phyloP scores from a whole-genome alignment of 2,113 vertebrate genomes.

The Eptesicus fuscus region DNA sequence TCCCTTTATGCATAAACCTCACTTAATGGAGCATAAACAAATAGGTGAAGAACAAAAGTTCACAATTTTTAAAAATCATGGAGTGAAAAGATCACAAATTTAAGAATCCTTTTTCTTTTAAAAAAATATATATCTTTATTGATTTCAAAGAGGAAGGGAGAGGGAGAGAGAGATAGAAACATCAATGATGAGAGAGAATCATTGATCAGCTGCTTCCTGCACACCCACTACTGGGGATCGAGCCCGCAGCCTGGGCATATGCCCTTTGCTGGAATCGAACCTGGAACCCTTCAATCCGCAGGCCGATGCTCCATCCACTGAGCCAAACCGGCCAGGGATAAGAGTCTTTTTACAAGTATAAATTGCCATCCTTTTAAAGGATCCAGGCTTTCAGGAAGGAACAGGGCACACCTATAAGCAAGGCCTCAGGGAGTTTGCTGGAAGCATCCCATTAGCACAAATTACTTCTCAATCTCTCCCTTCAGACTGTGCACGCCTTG shows the following conservation, averaged over 20 bases:
- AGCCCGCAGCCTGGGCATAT: too few relatives aligned
- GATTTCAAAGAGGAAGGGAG: too few relatives aligned
- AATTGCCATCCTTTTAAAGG: constrained; percentile 7
- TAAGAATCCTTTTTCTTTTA: background rate
- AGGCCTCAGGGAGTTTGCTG: background rate
- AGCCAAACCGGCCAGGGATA: too few relatives aligned
- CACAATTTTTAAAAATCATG: background rate
- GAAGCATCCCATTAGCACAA: background rate
- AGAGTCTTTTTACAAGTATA: constrained; percentile 2
- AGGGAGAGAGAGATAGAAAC: too few relatives aligned
- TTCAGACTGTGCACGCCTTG: background rate
- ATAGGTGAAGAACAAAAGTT: background rate
- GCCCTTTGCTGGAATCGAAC: too few relatives aligned
- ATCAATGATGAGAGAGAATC: too few relatives aligned
- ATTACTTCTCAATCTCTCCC: background rate
- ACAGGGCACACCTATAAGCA: background rate
- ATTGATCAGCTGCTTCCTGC: too few relatives aligned
- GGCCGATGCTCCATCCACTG: too few relatives aligned
- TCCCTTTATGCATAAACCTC: background rate
- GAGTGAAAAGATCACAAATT: background rate
- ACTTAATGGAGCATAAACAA: constrained; percentile 22
- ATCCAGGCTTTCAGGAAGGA: background rate
- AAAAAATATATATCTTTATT: too few relatives aligned
- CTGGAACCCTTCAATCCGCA: too few relatives aligned
- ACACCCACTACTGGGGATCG: too few relatives aligned